Conservation (phyloP, 2,797 vertebrate species). For the Danio albolineatus region DNA sequence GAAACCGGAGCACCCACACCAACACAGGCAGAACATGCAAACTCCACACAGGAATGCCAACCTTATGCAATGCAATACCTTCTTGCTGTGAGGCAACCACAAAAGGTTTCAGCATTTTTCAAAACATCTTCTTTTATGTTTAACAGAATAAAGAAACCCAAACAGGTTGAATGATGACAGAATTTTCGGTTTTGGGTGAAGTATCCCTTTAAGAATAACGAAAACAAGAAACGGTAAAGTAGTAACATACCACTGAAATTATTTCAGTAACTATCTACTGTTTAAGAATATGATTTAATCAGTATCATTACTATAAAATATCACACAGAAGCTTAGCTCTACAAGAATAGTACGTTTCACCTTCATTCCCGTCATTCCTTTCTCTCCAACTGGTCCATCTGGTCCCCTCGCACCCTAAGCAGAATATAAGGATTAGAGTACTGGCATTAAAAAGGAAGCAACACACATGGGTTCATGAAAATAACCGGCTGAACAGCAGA, state of each 20-base stretch:
- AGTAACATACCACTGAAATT: background rate
- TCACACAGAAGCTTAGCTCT: background rate
- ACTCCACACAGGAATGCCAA: no score
- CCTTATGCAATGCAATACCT: no score
- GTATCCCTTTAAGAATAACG: background rate
- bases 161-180: no score
- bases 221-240: background rate
- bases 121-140: no score
- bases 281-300: background rate
- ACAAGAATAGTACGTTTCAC: constrained; percentile 61
- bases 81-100: no score
- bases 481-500: constrained; percentile 54
- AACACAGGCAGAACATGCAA: background rate
- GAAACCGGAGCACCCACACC: no score
- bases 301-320: background rate
- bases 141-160: no score
- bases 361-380: constrained; percentile 71
- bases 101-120: no score
- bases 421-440: constrained; percentile 28
- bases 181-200: no score
- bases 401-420: constrained; percentile 74
- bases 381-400: constrained; percentile 72
- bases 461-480: background rate
- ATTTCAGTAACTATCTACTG: background rate
- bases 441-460: constrained; percentile 8